These are phyloP conservation scores for Pterostichus madidus DNA, from an alignment of 2,888 invertebrate species.

Conservation along the genomic window DNA sequence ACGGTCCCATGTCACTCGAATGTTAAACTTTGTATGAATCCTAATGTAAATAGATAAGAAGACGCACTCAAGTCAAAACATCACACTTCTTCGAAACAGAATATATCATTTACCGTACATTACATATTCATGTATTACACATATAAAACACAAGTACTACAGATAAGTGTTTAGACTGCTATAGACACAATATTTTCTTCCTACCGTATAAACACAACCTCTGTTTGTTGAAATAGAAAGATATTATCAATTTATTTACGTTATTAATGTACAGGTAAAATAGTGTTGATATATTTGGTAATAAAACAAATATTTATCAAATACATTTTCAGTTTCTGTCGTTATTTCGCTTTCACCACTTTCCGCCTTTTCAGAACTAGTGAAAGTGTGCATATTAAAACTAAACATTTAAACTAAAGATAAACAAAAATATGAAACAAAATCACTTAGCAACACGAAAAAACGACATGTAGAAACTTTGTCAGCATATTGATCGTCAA, in stretches of 20 bases:
- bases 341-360: background rate
- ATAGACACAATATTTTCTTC: conserved; percentile 64
- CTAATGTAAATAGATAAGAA: conserved; percentile 62
- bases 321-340: conserved; percentile 1
- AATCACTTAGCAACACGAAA: background rate
- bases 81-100: conserved; percentile 55
- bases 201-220: conserved; percentile 57
- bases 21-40: conserved; percentile 60
- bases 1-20: background rate
- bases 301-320: conserved; percentile 67
- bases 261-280: conserved; percentile 63
- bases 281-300: conserved; percentile 67
- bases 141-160: conserved; percentile 59
- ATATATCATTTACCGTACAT: conserved; percentile 63
- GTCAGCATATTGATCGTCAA: conserved; percentile 15
- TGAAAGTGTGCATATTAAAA: background rate
- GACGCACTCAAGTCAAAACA: conserved; percentile 48
- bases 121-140: conserved; percentile 57
- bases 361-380: no score
- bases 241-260: conserved; percentile 65
- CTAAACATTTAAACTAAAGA: background rate
- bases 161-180: conserved; percentile 62
- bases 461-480: background rate
- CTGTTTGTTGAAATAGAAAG: conserved; percentile 66
- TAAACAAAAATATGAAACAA: background rate